A percentile compares a stretch with the other conserved stretches of the same genome.
These are phyloP conservation scores for Gasterosteus nipponicus DNA, from an alignment of 2,113 vertebrate species.

Conservation along the genomic window DNA sequence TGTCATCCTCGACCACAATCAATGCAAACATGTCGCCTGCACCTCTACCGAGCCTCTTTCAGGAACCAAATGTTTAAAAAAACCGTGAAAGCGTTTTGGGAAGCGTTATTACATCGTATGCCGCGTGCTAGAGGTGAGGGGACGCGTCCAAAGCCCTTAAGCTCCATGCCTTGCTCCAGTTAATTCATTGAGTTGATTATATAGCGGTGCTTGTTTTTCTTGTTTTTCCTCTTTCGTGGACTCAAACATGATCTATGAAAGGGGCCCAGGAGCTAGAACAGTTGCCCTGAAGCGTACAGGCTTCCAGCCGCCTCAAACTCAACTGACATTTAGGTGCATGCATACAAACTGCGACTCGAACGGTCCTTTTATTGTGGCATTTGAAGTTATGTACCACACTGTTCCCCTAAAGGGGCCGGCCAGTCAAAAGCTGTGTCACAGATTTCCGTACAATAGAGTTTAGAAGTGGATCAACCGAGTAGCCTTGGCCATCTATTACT, in stretches of 20 bases:
- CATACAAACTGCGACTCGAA: conserved; percentile 43
- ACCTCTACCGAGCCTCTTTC: conserved; percentile 53
- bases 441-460: conserved; percentile 62
- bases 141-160: conserved; percentile 50
- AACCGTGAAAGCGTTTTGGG: conserved; percentile 44
- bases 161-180: conserved; percentile 50
- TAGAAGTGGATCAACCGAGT: conserved; percentile 58
- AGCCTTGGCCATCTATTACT: conserved; percentile 55
- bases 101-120: conserved; percentile 52
- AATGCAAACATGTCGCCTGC: conserved; percentile 70
- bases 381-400: conserved; percentile 43
- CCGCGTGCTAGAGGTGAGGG: conserved; percentile 23
- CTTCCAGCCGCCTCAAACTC: conserved; percentile 37
- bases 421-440: conserved; percentile 54
- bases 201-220: conserved; percentile 51
- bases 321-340: conserved; percentile 52
- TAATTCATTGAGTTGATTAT: conserved; percentile 75
- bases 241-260: conserved; percentile 65
- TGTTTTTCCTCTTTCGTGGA: conserved; percentile 41
- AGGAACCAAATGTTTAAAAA: conserved; percentile 57
- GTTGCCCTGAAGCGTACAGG: conserved; percentile 37
- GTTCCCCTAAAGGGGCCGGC: conserved; percentile 32
- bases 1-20: conserved; percentile 75
- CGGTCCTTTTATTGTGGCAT: conserved; percentile 29
- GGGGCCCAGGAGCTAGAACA: conserved; percentile 51